Evolutionary conservation across 1,140 invertebrate species (phyloP).

Genomic region (Dolichoris vasculosae): DNA sequence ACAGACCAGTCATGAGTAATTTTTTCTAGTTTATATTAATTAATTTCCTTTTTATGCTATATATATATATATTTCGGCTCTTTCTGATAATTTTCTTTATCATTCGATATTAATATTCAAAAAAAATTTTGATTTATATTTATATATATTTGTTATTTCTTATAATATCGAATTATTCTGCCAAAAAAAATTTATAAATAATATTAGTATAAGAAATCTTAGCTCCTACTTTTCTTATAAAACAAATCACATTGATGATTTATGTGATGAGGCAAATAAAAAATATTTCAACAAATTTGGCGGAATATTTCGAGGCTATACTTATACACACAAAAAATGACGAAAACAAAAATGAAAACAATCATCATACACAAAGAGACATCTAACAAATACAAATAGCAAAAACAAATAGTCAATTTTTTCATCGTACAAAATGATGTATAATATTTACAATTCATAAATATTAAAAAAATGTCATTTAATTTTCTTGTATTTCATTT

Average conservation of each 20-base stretch:
- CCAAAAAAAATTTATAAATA: slow-evolving; percentile 51
- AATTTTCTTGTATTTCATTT: neutral
- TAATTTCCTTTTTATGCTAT: slow-evolving; percentile 64
- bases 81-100: slow-evolving; percentile 63
- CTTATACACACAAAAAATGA: neutral
- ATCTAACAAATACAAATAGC: slow-evolving; percentile 50
- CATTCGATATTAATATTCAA: slow-evolving; percentile 64
- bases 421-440: neutral
- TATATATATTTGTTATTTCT: slow-evolving; percentile 56
- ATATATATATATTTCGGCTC: slow-evolving; percentile 58
- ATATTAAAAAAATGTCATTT: too few relatives aligned
- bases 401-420: neutral
- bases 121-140: slow-evolving; percentile 56
- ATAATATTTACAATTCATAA: neutral
- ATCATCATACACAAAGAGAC: neutral
- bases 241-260: neutral
- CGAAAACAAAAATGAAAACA: slow-evolving; percentile 8
- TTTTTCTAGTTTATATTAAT: slow-evolving; percentile 70
- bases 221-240: neutral
- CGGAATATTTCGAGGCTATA: slow-evolving; percentile 62
- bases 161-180: slow-evolving; percentile 59
- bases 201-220: neutral
- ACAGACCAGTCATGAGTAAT: slow-evolving; percentile 81
- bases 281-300: slow-evolving; percentile 49
- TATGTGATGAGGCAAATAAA: neutral